Evolutionary conservation across 1,140 invertebrate genomes (phyloP), one percentile per base, ranked within the genome.

Genomic region (Panagrolaimus sp.): DNA sequence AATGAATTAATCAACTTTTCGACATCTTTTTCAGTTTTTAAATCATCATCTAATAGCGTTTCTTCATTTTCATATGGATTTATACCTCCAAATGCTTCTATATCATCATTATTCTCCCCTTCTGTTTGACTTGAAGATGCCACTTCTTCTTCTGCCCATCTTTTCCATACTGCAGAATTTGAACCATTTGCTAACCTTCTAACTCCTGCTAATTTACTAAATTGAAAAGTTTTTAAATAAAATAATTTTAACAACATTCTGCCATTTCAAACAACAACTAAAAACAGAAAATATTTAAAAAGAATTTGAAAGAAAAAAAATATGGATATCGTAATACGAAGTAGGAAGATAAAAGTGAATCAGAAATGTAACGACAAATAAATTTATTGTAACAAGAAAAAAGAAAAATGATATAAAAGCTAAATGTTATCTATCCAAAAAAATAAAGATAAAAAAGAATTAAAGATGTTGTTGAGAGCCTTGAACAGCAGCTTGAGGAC

Each of bases 401-500:
- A 57, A 57, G 13, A 57, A 3, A 57, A 57, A n/a, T 57, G 20
- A 27, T n/a, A 57, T 13, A 57, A 48, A 48, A 23, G 9, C 14
- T 20, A 57, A 20, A 57, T 64, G 42, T 20, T 38, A 64, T 64
- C 63, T 47, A 64, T 23, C n/a, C n/a, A n/a, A 63, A 43, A 44
- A 23, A 64, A 64, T 2, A 64, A 38, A 38, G 42, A 64, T 3
- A 38, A 4, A 20, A 16, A 64, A 20, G 11, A 20, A 63, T 44
- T 44, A 11, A 43, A 3, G 5, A 64, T 16, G 23, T 44, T 9
- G 2, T 47, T 64, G 63, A 64, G 42, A 20, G 63, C 42, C 63
- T 43, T 64, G 63, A 44, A 70, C 63, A 31, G 74, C 69, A 5
- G 74, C 74, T 11, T 53, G 47, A 43, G 78, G 79, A 20, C 79